Base-by-base conservation (phyloP, 2,888 invertebrate species). In the Volucella zonaria region DNA sequence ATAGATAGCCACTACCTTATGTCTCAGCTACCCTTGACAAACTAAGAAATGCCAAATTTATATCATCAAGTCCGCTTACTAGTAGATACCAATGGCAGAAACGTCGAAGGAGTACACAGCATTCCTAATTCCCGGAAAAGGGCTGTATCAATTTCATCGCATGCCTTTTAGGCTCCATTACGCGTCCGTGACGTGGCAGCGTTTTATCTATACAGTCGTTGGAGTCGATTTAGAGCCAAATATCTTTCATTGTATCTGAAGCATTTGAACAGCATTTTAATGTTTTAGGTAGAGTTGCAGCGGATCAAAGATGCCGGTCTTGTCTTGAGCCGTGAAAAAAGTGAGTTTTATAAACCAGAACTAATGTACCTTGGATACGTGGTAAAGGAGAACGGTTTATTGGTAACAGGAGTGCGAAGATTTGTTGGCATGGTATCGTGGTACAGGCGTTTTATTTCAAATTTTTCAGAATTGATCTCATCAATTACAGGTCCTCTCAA, bases 381-480 rank as follows among this genome's bases (percentile, higher is more conserved):
- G 8, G 56, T 82, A 12, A 68, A 68, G n/a, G 42, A 8, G 11
- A 66, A 54, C 1, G 73, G 74, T 0, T 43, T 80, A 4, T 14
- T 45, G 4, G 83, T n/a, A n/a, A n/a, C n/a, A n/a, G n/a, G n/a
- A n/a, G n/a, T n/a, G n/a, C n/a, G n/a, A n/a, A n/a, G n/a, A n/a
- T n/a, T n/a, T n/a, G n/a, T n/a, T n/a, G n/a, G n/a, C n/a, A n/a
- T 75, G 4, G 75, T 75, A 12, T 70, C 80, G 3, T 76, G 80
- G 6, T 76, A 85, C 40, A 64, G 80, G 3, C 15, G 45, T 14
- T 40, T 64, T 15, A 61, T 82, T 3, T 56, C 38, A 1, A 64
- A 71, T 11, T 85, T 80, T 11, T 59, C 75, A 0, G 23, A 58
- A 15, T 14, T 75, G 8, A 2, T 66, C 2, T 15, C 85, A 2